These are phyloP conservation scores for Palaemon carinicauda DNA, from an alignment of 1,140 invertebrate genomes.

Conservation along the genomic window DNA sequence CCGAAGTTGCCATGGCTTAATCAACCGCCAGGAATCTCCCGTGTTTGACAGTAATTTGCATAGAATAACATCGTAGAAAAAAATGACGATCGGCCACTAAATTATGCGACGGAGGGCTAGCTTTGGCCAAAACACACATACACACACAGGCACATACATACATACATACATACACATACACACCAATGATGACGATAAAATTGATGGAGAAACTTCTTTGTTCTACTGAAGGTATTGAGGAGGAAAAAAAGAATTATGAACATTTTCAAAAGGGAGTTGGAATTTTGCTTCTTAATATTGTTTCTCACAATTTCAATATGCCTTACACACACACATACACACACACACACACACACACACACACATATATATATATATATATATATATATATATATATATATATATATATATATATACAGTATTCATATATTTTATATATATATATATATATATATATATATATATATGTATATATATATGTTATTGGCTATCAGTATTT, in stretches of 20 bases:
- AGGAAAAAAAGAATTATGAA: too few species aligned
- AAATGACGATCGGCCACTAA: constrained; percentile 35
- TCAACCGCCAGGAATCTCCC: constrained; percentile 17
- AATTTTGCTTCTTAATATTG: too few species aligned
- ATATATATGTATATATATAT: background rate
- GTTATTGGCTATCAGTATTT: too few species aligned
- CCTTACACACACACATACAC: background rate
- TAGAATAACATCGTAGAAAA: constrained; percentile 43
- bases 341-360: too few species aligned
- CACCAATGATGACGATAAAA: background rate
- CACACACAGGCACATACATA: background rate
- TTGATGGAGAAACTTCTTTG: background rate
- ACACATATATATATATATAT: background rate
- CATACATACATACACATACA: background rate
- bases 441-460: background rate
- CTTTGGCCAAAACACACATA: background rate
- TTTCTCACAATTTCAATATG: too few species aligned
- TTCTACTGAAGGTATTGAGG: too few species aligned
- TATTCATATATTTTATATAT: too few species aligned
- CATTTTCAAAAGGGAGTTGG: too few species aligned
- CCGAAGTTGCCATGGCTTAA: constrained; percentile 17
- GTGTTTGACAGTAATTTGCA: constrained; percentile 51
- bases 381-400: background rate
- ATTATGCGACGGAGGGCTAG: constrained; percentile 29
- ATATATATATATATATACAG: background rate